Evolutionary conservation across 2,888 invertebrate genomes (phyloP).

Genomic region (Rhingia rostrata): DNA sequence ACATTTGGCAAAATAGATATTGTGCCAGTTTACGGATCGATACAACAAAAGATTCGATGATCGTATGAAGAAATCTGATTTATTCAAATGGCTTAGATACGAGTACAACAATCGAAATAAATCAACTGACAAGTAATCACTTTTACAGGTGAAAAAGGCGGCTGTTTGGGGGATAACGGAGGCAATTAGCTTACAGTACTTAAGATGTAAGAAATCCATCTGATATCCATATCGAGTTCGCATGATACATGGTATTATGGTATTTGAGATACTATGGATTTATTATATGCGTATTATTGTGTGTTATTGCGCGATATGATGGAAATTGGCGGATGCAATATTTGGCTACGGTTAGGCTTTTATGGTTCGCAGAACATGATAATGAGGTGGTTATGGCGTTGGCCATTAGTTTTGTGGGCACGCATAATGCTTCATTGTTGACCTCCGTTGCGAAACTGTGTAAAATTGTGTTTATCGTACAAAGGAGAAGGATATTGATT

Average conservation of each 20-base stretch:
- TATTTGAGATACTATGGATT: neutral
- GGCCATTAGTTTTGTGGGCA: constrained; percentile 8
- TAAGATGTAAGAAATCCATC: neutral
- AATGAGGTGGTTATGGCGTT: constrained; percentile 41
- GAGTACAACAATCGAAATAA: neutral
- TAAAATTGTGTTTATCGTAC: constrained; percentile 12
- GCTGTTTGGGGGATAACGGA: neutral
- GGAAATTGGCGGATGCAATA: constrained; percentile 18
- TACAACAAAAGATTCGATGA: constrained; percentile 17
- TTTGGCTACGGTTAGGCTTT: constrained; percentile 18
- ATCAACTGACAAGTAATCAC: neutral
- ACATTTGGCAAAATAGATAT: constrained; percentile 19
- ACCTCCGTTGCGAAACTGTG: constrained; percentile 30
- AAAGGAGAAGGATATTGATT: neutral
- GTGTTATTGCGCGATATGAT: neutral
- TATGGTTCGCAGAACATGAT: constrained; percentile 45
- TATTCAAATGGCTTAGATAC: constrained; percentile 16
- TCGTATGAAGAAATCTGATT: constrained; percentile 19
- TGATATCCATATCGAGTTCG: constrained; percentile 16
- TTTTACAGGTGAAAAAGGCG: neutral
- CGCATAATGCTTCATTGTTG: constrained; percentile 25
- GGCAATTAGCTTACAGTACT: constrained; percentile 18
- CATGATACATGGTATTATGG: neutral
- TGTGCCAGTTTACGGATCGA: constrained; percentile 20
- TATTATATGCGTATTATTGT: no score